These are phyloP conservation scores for Verasper variegatus DNA, from an alignment of 2,113 vertebrate species.

Conservation along the genomic window DNA sequence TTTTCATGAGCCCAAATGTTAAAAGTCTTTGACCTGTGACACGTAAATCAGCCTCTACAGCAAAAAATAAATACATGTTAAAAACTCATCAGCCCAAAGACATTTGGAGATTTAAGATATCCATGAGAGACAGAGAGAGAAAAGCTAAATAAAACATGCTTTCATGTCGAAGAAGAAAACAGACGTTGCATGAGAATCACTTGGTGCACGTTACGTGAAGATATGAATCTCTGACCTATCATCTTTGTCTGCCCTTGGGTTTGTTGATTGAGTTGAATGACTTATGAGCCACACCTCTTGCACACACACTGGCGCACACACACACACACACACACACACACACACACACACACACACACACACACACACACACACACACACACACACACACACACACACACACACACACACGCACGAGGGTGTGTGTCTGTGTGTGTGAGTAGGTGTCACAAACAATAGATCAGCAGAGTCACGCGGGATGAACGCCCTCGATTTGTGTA, in stretches of 20 bases:
- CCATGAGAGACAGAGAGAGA: neutral
- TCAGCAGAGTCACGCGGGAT: slow-evolving; percentile 27
- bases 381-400: slow-evolving; percentile 28
- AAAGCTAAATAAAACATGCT: slow-evolving; percentile 6
- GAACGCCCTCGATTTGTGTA: slow-evolving; percentile 26
- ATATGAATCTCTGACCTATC: slow-evolving; percentile 6
- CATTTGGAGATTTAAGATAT: slow-evolving; percentile 6
- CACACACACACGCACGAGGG: slow-evolving; percentile 28
- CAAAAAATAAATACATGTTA: slow-evolving; percentile 3
- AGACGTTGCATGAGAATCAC: slow-evolving; percentile 19
- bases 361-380: slow-evolving; percentile 17
- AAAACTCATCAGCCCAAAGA: slow-evolving; percentile 1
- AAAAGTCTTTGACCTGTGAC: slow-evolving; percentile 8
- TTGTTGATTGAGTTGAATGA: slow-evolving; percentile 15
- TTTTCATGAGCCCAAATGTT: neutral
- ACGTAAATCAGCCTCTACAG: neutral
- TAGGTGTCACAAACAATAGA: slow-evolving; percentile 59
- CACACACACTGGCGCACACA: slow-evolving; percentile 39
- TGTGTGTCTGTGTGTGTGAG: slow-evolving; percentile 43
- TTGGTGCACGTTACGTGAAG: neutral
- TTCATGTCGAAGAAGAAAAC: neutral
- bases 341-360: too few species aligned
- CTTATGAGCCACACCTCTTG: slow-evolving; percentile 52
- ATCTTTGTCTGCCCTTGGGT: slow-evolving; percentile 15
- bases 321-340: neutral